A percentile compares a stretch with the other conserved stretches of the same genome.
Evolutionary conservation across 2,113 vertebrate species (phyloP).

Genomic region (Onychostoma macrolepis): DNA sequence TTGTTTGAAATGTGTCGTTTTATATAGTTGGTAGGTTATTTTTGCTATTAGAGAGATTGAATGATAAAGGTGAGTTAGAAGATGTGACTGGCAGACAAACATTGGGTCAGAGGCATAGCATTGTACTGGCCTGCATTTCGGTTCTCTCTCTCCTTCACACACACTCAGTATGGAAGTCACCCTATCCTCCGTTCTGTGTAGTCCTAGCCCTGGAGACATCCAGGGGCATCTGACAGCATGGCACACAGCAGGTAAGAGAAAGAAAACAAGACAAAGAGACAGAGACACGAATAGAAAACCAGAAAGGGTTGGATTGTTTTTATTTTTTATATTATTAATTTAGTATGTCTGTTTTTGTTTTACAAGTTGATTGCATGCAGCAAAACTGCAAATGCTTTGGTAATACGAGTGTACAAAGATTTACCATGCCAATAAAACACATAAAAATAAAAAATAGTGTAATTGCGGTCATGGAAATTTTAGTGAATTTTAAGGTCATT

Average conservation of each 20-base stretch:
- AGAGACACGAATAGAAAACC: background rate
- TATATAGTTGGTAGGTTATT: background rate
- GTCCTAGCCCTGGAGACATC: background rate
- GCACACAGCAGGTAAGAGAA: background rate
- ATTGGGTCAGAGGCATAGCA: background rate
- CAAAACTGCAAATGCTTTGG: background rate
- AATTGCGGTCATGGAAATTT: too few species aligned
- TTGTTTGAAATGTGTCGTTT: background rate
- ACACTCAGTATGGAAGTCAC: slow-evolving; percentile 18
- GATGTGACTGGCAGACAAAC: background rate
- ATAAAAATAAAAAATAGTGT: background rate
- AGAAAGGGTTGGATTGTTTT: background rate
- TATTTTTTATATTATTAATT: background rate
- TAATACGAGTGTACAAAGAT: background rate
- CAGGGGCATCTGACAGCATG: background rate
- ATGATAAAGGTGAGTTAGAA: background rate
- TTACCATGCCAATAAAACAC: background rate
- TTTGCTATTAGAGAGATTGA: background rate
- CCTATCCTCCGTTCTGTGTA: background rate
- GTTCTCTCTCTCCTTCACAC: slow-evolving; percentile 13
- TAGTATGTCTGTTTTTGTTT: background rate
- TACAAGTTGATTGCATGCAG: background rate
- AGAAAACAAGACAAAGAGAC: background rate
- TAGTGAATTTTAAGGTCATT: too few species aligned
- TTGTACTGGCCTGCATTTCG: slow-evolving; percentile 24